Conservation (phyloP, 2,113 vertebrate species). For the Oostethus manadensis region DNA sequence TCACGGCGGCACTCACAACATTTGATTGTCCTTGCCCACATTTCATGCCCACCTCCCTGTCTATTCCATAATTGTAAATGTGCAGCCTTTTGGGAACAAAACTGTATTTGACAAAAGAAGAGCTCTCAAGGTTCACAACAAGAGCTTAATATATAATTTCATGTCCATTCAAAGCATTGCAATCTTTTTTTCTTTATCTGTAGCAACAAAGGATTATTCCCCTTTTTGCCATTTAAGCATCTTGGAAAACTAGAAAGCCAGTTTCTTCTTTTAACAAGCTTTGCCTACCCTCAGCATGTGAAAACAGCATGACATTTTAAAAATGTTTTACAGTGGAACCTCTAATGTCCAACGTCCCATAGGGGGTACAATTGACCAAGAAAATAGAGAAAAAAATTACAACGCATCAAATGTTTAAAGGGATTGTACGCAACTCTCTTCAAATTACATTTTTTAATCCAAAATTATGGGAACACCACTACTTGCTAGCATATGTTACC, state of each 20-base stretch:
- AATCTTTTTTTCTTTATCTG: conserved; percentile 6
- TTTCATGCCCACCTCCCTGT: conserved; percentile 35
- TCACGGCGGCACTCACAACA: conserved; percentile 31
- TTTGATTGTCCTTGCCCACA: conserved; percentile 38
- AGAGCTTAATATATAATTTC: conserved; percentile 49
- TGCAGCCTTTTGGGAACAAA: conserved; percentile 26
- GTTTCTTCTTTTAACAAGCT: conserved; percentile 29
- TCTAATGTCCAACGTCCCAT: not conserved
- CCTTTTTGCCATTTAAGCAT: conserved; percentile 31
- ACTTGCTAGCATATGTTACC: no score
- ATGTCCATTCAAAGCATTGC: conserved; percentile 45
- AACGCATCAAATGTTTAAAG: not conserved
- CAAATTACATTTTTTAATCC: no score
- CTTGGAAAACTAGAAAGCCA: conserved; percentile 16
- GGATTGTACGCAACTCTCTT: no score
- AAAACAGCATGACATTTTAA: conserved; percentile 35
- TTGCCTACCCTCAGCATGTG: conserved; percentile 48
- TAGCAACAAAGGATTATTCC: conserved; percentile 17
- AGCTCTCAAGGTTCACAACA: conserved; percentile 45
- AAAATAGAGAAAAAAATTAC: not conserved
- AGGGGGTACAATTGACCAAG: not conserved
- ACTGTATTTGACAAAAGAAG: conserved; percentile 35
- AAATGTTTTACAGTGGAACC: conserved; percentile 5
- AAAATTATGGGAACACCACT: no score
- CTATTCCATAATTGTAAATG: conserved; percentile 44